Evolutionary conservation across 1,140 invertebrate species (phyloP), one percentile per base, ranked within the genome.

Genomic region (Penaeus japonicus): DNA sequence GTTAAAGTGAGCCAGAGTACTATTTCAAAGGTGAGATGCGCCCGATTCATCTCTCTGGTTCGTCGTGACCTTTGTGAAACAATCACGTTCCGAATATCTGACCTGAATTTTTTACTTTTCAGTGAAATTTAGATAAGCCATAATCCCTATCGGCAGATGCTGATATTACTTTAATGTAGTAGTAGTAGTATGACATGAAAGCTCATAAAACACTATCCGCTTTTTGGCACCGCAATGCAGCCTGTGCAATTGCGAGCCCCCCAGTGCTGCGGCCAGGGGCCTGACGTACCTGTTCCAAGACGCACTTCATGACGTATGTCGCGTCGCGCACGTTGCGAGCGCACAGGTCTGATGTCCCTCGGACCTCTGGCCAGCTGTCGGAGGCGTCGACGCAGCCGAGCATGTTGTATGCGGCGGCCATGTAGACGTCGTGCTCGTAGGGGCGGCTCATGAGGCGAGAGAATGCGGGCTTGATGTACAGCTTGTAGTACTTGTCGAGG

Each of bases 221-320:
- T 17, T 73, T 32, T 73, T 10, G 24, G 5, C 32, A 73, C 17
- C 32, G 17, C 24, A 73, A 7, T 70, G 7, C 7, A 70, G n/a
- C 24, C 20, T 62, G n/a, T 62, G 20, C n/a, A 62, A 70, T 7
- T 24, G 65, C 7, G 65, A 70, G 30, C 1, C 65, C 65, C 17
- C 17, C 10, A 2, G n/a, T 2, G 24, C 17, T 73, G 27, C 7
- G 22, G 2, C 17, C 4, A 73, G 32, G 65, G 4, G 53, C 35
- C 18, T 24, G 1, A 80, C 53, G 30, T 47, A 90, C 90, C 88
- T 89, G 88, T 55, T 90, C 90, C 4, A 90, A 62, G 62, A 90
- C 85, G 54, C 90, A 89, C 87, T 90, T 90, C 90, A 90, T 88
- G 75, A 90, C 85, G 59, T 55, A 87, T n/a, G 90, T 90, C 17